These are phyloP conservation scores for Rousettus leschenaultii DNA, from an alignment of 2,113 vertebrate genomes.

Conservation along the genomic window DNA sequence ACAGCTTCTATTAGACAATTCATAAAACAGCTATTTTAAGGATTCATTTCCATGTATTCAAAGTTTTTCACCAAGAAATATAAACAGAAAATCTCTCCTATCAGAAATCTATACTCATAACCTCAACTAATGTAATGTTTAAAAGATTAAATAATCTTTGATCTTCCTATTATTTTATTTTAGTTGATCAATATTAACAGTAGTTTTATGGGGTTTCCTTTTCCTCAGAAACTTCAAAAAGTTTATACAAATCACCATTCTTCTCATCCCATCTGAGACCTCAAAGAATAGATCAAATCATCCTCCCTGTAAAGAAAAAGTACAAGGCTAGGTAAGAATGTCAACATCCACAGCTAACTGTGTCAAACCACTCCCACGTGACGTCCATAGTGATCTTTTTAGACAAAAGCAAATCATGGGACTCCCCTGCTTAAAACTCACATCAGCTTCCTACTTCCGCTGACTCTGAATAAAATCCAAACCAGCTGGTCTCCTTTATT, in stretches of 20 bases:
- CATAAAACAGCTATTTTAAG: neutral
- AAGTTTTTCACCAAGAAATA: constrained; percentile 24
- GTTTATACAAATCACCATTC: neutral
- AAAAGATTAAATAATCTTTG: neutral
- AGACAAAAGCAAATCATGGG: neutral
- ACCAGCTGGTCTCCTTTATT: neutral
- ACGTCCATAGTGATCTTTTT: neutral
- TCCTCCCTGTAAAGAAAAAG: neutral
- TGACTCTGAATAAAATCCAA: neutral
- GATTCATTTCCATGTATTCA: neutral
- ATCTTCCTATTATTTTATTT: neutral
- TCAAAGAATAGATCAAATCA: neutral
- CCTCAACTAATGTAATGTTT: neutral
- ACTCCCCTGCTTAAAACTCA: neutral
- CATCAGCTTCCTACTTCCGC: neutral
- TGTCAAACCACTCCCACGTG: neutral
- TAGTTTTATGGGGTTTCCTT: neutral
- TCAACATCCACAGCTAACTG: neutral
- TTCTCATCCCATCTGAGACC: neutral
- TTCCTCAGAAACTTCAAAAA: neutral
- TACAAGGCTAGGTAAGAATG: neutral
- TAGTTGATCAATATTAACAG: neutral
- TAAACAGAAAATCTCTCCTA: constrained; percentile 7
- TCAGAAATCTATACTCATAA: neutral
- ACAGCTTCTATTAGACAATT: neutral